Evolutionary conservation across 2,113 vertebrate species (phyloP).

Genomic region (Coturnix japonica): DNA sequence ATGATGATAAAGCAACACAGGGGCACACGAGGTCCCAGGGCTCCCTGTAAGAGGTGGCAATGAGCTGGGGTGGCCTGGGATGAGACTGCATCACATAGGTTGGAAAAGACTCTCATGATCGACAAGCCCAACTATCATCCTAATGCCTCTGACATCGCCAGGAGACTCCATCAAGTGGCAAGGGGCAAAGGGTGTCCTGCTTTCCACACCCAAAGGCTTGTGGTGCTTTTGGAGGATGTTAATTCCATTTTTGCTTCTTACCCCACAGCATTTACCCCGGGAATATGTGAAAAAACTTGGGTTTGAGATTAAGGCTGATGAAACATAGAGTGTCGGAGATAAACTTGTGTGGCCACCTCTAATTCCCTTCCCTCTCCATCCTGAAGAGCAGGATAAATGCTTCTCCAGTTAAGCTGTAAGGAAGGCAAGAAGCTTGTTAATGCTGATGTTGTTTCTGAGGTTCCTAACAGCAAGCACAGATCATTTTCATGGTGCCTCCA

Average conservation of each 20-base stretch:
- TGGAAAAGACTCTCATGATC: too few relatives aligned
- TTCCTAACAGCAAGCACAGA: not conserved
- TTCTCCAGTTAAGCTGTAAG: not conserved
- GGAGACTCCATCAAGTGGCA: not conserved
- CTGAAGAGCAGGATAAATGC: not conserved
- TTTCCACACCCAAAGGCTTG: not conserved
- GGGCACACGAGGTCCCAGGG: not conserved
- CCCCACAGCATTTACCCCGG: not conserved
- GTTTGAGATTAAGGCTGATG: not conserved
- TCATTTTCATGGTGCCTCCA: not conserved
- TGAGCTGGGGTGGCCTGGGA: not conserved
- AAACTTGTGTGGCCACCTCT: not conserved
- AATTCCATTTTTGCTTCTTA: not conserved
- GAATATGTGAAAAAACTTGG: not conserved
- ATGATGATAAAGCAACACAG: not conserved
- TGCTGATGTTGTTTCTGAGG: not conserved
- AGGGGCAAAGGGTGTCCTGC: not conserved
- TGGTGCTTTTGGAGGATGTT: not conserved
- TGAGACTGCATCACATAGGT: not conserved
- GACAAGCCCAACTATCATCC: too few relatives aligned
- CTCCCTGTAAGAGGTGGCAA: fast-evolving
- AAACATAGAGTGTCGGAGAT: too few relatives aligned
- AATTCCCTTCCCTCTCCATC: not conserved
- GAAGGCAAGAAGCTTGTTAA: not conserved
- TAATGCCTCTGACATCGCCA: too few relatives aligned